phyloP scores from a whole-genome alignment of 2,888 invertebrate genomes.

The Latrodectus elegans region DNA sequence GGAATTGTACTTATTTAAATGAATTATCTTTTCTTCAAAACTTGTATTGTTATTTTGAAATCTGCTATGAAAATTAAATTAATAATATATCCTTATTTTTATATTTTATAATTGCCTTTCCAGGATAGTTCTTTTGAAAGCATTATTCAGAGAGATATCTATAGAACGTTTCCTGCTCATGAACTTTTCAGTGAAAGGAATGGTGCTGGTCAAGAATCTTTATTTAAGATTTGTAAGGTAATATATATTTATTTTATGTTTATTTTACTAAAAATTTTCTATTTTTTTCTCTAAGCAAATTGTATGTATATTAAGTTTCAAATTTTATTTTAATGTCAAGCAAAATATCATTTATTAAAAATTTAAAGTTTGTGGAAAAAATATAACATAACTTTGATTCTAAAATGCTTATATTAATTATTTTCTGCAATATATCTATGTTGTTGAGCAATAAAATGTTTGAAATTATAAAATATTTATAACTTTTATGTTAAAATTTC shows the following conservation, averaged over 20 bases:
- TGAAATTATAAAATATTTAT: too few relatives aligned
- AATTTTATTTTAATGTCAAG: not conserved
- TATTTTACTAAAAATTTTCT: not conserved
- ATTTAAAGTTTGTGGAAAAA: not conserved
- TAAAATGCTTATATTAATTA: too few relatives aligned
- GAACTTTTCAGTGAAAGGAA: slow-evolving; percentile 97
- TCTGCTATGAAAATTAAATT: not conserved
- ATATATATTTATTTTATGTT: not conserved
- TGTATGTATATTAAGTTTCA: not conserved
- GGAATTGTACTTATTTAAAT: too few relatives aligned
- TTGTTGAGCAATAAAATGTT: too few relatives aligned
- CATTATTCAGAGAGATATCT: slow-evolving; percentile 96
- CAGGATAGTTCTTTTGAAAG: slow-evolving; percentile 96
- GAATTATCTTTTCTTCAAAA: too few relatives aligned
- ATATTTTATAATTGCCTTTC: slow-evolving; percentile 11
- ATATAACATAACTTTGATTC: too few relatives aligned
- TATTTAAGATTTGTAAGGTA: slow-evolving; percentile 90
- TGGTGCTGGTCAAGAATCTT: slow-evolving; percentile 94
- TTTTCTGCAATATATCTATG: too few relatives aligned
- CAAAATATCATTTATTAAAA: not conserved
- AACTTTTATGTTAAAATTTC: too few relatives aligned
- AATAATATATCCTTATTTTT: not conserved
- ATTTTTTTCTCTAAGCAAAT: too few relatives aligned
- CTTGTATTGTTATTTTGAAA: too few relatives aligned
- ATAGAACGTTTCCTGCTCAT: slow-evolving; percentile 98